Base-by-base conservation (phyloP, 2,797 vertebrate genomes). In the Astyanax mexicanus region DNA sequence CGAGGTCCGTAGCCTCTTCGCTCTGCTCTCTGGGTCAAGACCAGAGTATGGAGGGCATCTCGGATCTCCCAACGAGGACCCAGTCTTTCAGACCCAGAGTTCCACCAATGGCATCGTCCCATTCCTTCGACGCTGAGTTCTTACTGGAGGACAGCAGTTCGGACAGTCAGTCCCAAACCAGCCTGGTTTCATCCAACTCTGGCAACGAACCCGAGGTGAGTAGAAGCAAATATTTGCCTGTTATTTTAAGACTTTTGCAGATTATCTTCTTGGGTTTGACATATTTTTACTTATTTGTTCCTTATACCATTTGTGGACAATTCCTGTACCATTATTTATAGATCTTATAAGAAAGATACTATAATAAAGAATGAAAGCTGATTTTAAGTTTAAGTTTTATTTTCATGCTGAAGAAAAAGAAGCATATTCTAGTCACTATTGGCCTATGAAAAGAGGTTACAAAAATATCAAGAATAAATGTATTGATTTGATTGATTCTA, bases 161-260 rank as follows among this genome's bases (percentile, higher is more conserved):
- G 69, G 88, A 84, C 81, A 87, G 86, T 62, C 91, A 88, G 2
- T 90, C 86, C 52, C 90, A 87, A 62, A 84, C 84, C 29, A 88
- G 87, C 75, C 81, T 93, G 75, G 86, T 87, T 17, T 82, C 85
- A 19, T 81, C 83, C 42, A 84, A 88, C 75, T 92, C 88, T 1
- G 13, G 84, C 44, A 86, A 81, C 44, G 90, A 92, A 77, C 84
- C 91, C 65, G 89, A 94, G 93, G 94, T 96, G 84, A 94, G 81
- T 54, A 27, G 1, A 60, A 40, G 4, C n/a, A 45, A 29, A 71
- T 38, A 37, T 10, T 27, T 35, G 29, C 13, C 47, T 8, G 3
- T 40, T 32, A 19, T 49, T n/a, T n/a, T 29, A 21, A 40, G 32
- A 10, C 57, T 54, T 25, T 8, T 6, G 9, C 19, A 17, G 7